These are phyloP conservation scores for Phylloscopus whistleri DNA, from an alignment of 2,113 vertebrate genomes.

Conservation along the genomic window DNA sequence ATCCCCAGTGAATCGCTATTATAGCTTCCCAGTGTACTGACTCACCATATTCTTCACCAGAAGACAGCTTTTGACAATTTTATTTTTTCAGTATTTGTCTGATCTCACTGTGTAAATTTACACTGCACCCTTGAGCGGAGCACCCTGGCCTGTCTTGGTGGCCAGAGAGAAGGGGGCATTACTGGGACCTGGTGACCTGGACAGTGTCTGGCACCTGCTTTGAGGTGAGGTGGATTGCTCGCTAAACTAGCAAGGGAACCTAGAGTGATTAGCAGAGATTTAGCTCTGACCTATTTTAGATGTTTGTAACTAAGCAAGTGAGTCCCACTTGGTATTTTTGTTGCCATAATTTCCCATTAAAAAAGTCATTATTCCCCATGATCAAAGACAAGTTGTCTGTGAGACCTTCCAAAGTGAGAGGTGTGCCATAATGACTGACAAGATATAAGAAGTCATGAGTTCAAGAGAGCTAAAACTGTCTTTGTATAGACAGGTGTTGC, in stretches of 20 bases:
- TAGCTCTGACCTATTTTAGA: constrained; percentile 13
- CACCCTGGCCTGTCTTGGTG: background rate
- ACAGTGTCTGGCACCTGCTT: background rate
- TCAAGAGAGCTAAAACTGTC: background rate
- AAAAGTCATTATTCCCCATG: background rate
- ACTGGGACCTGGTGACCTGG: background rate
- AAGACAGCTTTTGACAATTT: background rate
- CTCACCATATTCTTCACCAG: background rate
- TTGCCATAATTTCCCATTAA: background rate
- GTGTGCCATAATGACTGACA: background rate
- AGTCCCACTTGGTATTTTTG: background rate
- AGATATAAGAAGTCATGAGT: background rate
- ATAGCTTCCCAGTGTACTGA: background rate
- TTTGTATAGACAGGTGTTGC: constrained; percentile 3
- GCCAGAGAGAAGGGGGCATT: background rate
- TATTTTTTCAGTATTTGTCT: background rate
- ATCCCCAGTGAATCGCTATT: background rate
- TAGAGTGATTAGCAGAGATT: background rate
- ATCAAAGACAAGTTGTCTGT: background rate
- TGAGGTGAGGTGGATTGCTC: background rate
- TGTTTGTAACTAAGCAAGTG: background rate
- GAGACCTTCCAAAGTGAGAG: background rate
- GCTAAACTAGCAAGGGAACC: background rate
- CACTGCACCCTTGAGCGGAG: background rate
- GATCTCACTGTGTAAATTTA: background rate